phyloP scores from a whole-genome alignment of 2,113 vertebrate genomes.

The Atherinomorus stipes region DNA sequence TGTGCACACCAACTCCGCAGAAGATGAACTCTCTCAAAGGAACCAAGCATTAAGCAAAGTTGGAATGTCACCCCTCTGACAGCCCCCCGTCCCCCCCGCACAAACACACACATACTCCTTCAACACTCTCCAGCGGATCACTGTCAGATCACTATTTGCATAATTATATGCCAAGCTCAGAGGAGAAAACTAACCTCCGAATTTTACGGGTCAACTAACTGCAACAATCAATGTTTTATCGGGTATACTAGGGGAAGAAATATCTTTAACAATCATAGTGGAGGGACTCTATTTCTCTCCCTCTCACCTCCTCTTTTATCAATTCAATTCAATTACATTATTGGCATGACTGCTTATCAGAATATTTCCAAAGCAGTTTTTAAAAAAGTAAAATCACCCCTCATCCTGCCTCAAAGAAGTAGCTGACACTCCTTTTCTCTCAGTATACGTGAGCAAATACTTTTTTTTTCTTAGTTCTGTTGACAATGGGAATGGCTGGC shows the following conservation, averaged over 20 bases:
- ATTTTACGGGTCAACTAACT: conserved; percentile 99
- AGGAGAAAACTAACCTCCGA: conserved; percentile 98
- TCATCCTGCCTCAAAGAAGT: conserved; percentile 34
- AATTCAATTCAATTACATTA: conserved; percentile 74
- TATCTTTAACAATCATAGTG: conserved; percentile 89
- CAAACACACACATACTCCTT: conserved; percentile 69
- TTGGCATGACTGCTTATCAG: conserved; percentile 72
- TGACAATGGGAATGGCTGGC: conserved; percentile 59
- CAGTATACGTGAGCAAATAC: conserved; percentile 83
- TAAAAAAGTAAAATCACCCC: conserved; percentile 40
- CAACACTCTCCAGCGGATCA: conserved; percentile 94
- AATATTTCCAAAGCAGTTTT: conserved; percentile 69
- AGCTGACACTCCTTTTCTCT: conserved; percentile 29
- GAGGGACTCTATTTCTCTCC: conserved; percentile 80
- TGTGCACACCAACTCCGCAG: conserved; percentile 56
- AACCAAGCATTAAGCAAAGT: conserved; percentile 75
- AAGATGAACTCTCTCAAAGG: conserved; percentile 79
- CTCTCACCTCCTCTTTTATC: conserved; percentile 48
- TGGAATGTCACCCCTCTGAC: conserved; percentile 80
- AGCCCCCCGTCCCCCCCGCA: conserved; percentile 42
- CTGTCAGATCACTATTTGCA: conserved; percentile 99
- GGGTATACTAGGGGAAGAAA: conserved; percentile 93
- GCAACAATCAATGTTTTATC: conserved; percentile 99
- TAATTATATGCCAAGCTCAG: conserved; percentile 99
- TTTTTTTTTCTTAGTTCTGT: conserved; percentile 65